Conservation (phyloP, 2,888 invertebrate species). For the Tipula lateralis region DNA sequence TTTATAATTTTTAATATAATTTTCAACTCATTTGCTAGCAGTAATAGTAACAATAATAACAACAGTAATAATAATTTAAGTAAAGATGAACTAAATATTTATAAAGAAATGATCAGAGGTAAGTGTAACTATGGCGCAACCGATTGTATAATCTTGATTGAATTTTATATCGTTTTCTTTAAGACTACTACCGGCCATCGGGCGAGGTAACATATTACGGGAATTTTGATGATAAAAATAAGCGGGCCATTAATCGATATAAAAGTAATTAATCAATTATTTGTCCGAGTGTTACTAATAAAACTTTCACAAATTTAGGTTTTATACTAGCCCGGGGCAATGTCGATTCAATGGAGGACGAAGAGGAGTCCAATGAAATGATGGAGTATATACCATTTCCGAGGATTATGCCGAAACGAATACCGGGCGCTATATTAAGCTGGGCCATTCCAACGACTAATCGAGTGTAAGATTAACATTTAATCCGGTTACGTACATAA, state of each 20-base stretch:
- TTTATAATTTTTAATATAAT: background rate
- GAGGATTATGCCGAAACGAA: conserved; percentile 6
- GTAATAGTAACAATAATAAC: background rate
- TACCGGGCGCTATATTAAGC: conserved; percentile 29
- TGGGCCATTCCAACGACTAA: conserved; percentile 30
- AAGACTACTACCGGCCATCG: conserved; percentile 28
- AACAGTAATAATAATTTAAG: conserved; percentile 1
- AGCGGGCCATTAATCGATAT: conserved; percentile 25
- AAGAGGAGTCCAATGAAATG: conserved; percentile 3
- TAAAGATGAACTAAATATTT: background rate
- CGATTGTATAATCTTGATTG: background rate
- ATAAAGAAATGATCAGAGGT: background rate
- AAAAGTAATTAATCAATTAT: conserved; percentile 27
- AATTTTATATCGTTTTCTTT: background rate
- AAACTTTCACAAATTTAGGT: background rate
- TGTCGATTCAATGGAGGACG: conserved; percentile 3
- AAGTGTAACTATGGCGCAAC: background rate
- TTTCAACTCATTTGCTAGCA: background rate
- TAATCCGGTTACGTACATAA: background rate
- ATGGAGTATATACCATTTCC: conserved; percentile 25
- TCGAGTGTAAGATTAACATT: background rate
- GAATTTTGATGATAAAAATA: background rate
- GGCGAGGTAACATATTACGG: background rate
- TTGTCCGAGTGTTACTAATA: background rate
- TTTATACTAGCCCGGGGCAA: background rate